A percentile compares a stretch with the other conserved stretches of the same genome.
These are phyloP conservation scores for Drosophila buzzatii DNA, from an alignment of 2,888 invertebrate genomes.

Conservation along the genomic window DNA sequence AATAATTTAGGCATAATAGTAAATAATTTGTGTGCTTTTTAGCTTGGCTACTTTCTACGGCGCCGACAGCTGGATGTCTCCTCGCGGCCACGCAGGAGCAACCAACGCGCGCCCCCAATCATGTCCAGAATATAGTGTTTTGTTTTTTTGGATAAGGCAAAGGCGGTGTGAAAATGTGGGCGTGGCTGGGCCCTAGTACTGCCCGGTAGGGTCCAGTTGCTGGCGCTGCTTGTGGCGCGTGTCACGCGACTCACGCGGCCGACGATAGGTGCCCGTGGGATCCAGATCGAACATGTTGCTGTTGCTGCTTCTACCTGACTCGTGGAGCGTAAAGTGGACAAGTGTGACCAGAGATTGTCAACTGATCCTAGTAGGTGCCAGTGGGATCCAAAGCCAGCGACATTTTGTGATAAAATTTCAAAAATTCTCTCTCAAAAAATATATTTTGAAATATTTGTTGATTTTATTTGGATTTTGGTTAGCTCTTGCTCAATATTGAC, in stretches of 20 bases:
- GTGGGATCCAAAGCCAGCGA: conserved; percentile 83
- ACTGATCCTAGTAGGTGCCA: conserved; percentile 80
- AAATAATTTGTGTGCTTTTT: conserved; percentile 21
- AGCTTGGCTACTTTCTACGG: conserved; percentile 80
- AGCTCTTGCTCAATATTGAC: conserved; percentile 79
- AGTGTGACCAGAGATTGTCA: not conserved
- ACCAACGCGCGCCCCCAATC: conserved; percentile 82
- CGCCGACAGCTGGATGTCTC: conserved; percentile 85
- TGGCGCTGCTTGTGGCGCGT: conserved; percentile 68
- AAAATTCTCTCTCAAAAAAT: not conserved
- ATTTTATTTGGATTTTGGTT: no score
- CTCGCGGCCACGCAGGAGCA: conserved; percentile 85
- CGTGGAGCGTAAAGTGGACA: not conserved
- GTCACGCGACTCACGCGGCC: conserved; percentile 75
- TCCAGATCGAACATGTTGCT: conserved; percentile 78
- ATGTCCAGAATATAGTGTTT: conserved; percentile 58
- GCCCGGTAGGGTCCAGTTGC: conserved; percentile 84
- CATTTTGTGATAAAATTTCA: conserved; percentile 69
- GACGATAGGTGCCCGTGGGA: conserved; percentile 85
- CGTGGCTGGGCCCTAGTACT: conserved; percentile 73
- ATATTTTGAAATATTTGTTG: not conserved
- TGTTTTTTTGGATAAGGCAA: conserved; percentile 71
- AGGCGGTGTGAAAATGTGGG: conserved; percentile 52
- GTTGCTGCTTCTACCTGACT: not conserved
- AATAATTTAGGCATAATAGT: conserved; percentile 63